Conservation (phyloP, 1,140 invertebrate species). For the Anoplophora glabripennis region DNA sequence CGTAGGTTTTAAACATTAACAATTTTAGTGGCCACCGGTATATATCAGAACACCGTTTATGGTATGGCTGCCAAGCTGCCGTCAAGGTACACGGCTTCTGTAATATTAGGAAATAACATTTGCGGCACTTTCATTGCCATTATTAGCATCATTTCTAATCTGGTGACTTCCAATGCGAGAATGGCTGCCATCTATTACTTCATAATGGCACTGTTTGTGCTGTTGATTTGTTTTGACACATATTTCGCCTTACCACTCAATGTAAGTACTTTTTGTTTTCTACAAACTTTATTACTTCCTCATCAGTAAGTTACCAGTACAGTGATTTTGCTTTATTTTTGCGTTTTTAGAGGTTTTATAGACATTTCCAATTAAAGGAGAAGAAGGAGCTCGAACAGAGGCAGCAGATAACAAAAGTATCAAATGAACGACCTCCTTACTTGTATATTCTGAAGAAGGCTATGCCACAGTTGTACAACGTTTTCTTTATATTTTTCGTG, state of each 20-base stretch:
- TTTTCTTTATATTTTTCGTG: constrained; percentile 93
- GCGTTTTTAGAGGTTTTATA: constrained; percentile 79
- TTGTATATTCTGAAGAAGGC: constrained; percentile 74
- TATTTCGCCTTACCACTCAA: constrained; percentile 93
- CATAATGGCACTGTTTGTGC: constrained; percentile 86
- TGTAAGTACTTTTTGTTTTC: constrained; percentile 60
- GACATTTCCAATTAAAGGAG: constrained; percentile 67
- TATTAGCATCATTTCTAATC: constrained; percentile 71
- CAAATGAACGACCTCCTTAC: constrained; percentile 58
- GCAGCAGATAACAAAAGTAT: constrained; percentile 41
- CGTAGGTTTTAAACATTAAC: constrained; percentile 1
- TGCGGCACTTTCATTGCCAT: constrained; percentile 89
- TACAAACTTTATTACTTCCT: not conserved
- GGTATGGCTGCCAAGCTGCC: constrained; percentile 93
- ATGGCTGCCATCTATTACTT: constrained; percentile 98
- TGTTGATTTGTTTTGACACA: constrained; percentile 91
- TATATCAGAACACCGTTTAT: constrained; percentile 98
- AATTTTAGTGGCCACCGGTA: constrained; percentile 81
- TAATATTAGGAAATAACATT: constrained; percentile 92
- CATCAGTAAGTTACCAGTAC: too few relatives aligned
- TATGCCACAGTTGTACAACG: constrained; percentile 82
- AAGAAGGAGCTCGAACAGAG: constrained; percentile 55
- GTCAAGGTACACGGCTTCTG: constrained; percentile 89
- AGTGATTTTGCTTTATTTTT: not conserved
- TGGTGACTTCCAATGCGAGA: constrained; percentile 67